Conservation (phyloP, 1,140 invertebrate species). For the Zophobas atratus region DNA sequence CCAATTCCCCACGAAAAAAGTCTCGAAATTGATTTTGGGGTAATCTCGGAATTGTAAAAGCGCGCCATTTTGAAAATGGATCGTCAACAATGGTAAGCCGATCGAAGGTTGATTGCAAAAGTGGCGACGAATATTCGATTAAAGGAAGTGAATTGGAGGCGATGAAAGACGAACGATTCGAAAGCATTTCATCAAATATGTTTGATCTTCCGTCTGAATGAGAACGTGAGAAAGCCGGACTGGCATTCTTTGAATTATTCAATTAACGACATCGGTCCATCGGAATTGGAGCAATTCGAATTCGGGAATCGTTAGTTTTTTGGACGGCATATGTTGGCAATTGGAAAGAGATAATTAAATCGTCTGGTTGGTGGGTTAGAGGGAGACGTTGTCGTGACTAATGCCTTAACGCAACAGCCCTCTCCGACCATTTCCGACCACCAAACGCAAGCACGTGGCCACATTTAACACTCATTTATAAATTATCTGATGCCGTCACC, state of each 20-base stretch:
- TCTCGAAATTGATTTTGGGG: conserved; percentile 52
- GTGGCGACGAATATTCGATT: conserved; percentile 59
- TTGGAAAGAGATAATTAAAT: conserved; percentile 28
- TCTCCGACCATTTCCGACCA: conserved; percentile 46
- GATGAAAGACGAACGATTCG: conserved; percentile 54
- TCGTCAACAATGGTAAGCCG: conserved; percentile 55
- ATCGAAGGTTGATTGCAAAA: conserved; percentile 54
- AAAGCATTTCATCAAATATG: conserved; percentile 56
- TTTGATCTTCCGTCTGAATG: conserved; percentile 52
- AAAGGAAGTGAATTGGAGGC: conserved; percentile 57
- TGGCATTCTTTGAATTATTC: conserved; percentile 30
- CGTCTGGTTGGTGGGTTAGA: background rate
- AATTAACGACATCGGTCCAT: conserved; percentile 6
- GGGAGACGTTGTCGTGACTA: conserved; percentile 23
- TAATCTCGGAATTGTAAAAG: conserved; percentile 51
- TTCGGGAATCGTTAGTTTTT: conserved; percentile 5
- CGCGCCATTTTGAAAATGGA: conserved; percentile 59
- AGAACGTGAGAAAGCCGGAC: conserved; percentile 25
- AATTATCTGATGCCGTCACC: conserved; percentile 54
- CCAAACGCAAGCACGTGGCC: conserved; percentile 55
- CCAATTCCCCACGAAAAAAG: conserved; percentile 45
- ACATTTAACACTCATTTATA: conserved; percentile 62
- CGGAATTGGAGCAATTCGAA: conserved; percentile 21
- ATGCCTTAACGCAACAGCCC: conserved; percentile 29
- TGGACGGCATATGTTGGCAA: conserved; percentile 16